phyloP scores from a whole-genome alignment of 2,888 invertebrate genomes.

The Artemia sp. region DNA sequence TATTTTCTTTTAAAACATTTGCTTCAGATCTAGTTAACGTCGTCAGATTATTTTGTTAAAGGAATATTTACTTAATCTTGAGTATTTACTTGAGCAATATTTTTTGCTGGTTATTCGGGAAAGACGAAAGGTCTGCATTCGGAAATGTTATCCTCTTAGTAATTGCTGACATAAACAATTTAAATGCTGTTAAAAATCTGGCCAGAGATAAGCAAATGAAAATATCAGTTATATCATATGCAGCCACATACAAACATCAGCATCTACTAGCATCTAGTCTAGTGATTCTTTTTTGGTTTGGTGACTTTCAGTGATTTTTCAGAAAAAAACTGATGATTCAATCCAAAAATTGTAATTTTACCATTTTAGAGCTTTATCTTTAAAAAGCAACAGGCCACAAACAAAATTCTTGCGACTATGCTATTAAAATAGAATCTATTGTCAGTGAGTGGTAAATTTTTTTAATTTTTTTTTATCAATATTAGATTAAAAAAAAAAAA shows the following conservation, averaged over 20 bases:
- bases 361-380: no score
- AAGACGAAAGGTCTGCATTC: constrained; percentile 30
- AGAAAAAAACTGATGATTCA: no score
- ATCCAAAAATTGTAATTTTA: no score
- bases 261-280: constrained; percentile 9
- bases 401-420: no score
- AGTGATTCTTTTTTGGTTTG: no score
- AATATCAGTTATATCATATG: constrained; percentile 41
- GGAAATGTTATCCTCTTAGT: constrained; percentile 40
- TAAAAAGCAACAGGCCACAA: no score
- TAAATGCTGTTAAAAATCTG: constrained; percentile 34
- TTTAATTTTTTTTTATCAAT: no score
- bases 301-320: no score
- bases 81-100: background rate
- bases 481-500: no score
- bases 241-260: constrained; percentile 26
- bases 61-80: background rate
- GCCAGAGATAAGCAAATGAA: constrained; percentile 35
- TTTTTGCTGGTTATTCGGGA: constrained; percentile 34
- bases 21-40: constrained; percentile 27
- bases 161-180: constrained; percentile 34
- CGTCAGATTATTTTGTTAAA: constrained; percentile 23
- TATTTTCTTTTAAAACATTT: background rate
- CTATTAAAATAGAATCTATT: no score
- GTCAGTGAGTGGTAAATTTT: no score